Evolutionary conservation across 2,797 vertebrate genomes (phyloP), one percentile per base, ranked within the genome.

Genomic region (Myotis planiceps): DNA sequence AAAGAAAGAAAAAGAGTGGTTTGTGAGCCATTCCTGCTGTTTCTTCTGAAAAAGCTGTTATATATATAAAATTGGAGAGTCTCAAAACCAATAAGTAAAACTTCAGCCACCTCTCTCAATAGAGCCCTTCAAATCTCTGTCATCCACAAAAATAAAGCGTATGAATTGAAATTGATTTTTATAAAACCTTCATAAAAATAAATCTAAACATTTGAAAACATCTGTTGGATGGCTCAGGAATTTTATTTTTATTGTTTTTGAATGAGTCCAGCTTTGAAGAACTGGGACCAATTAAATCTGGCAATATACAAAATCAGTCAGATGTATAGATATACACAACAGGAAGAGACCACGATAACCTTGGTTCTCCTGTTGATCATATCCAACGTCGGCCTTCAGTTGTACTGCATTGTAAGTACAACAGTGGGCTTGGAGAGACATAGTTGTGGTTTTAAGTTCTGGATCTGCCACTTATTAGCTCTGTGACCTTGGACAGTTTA

Each of bases 161-260:
- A 97, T 96, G 97, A 98, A 98, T 97, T 97, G 96, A 90, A 98
- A 98, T 97, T 97, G 97, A 98, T 97, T 98, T 97, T 98, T 98
- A 98, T 97, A 97, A 98, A 98, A 91, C 71, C 97, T 97, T 97
- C 97, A 96, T 97, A 97, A 98, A 98, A 97, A 95, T 95, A 96
- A 97, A 98, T 96, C 96, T 97, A 92, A 98, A 97, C 96, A 84
- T 98, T 97, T 96, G 85, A 93, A 75, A 98, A 97, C 98, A 98
- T 98, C 97, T 98, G 97, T 63, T 96, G 95, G 72, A 90, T 94
- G 96, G 98, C 89, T 92, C 60, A 49, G 79, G 90, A 58, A 95
- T 95, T 96, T 90, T 66, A 94, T 92, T 94, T 97, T 96, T 95
- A 95, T 97, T 96, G 81, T 83, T 94, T 97, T 75, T 93, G 95